phyloP scores from a whole-genome alignment of 1,140 invertebrate species.

The Leptopilina boulardi region DNA sequence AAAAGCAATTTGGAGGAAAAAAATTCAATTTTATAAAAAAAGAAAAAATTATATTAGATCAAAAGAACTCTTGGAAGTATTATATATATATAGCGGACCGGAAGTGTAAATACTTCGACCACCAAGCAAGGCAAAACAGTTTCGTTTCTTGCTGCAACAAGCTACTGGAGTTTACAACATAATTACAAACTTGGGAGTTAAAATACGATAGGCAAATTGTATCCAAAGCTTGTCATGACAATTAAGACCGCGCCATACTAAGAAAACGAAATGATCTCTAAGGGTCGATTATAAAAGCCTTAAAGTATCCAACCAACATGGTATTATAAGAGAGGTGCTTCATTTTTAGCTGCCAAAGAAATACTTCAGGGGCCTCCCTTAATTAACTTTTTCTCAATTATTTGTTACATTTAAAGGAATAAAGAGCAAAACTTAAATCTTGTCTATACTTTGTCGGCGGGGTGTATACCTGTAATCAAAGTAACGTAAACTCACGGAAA shows the following conservation, averaged over 20 bases:
- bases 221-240: slow-evolving; percentile 33
- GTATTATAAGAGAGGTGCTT: slow-evolving; percentile 4
- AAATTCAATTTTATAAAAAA: too few relatives aligned
- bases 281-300: slow-evolving; percentile 20
- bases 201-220: slow-evolving; percentile 33
- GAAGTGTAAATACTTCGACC: slow-evolving; percentile 25
- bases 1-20: too few relatives aligned
- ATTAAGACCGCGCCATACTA: slow-evolving; percentile 18
- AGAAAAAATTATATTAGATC: too few relatives aligned
- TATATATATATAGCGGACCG: neutral
- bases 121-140: slow-evolving; percentile 22
- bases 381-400: slow-evolving; percentile 38
- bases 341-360: slow-evolving; percentile 26
- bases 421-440: slow-evolving; percentile 38
- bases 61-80: neutral
- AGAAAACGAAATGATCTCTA: slow-evolving; percentile 11
- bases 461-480: slow-evolving; percentile 59
- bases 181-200: slow-evolving; percentile 13
- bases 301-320: neutral
- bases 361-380: neutral
- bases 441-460: slow-evolving; percentile 43
- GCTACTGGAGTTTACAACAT: slow-evolving; percentile 28
- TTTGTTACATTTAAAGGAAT: slow-evolving; percentile 40
- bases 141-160: slow-evolving; percentile 7
- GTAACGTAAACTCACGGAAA: slow-evolving; percentile 53